Conservation (phyloP, 2,113 vertebrate species). For the Antigone vipio region DNA sequence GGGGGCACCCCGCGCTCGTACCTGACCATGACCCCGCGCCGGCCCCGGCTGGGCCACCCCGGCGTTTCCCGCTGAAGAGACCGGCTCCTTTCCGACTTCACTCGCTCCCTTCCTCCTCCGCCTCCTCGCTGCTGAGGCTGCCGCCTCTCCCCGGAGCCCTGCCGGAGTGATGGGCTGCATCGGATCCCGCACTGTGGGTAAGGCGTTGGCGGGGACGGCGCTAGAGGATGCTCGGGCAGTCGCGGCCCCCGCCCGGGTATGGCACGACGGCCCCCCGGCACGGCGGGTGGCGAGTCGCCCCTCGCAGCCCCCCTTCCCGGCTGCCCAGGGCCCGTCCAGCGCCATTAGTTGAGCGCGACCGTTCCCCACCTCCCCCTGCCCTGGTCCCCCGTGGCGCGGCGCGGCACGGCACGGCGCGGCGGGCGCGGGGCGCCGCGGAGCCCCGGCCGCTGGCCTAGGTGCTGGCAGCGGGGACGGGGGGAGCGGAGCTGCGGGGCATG, state of each 20-base stretch:
- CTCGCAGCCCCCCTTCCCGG: background rate
- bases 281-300: background rate
- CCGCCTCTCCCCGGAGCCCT: slow-evolving; percentile 27
- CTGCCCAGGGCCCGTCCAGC: background rate
- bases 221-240: background rate
- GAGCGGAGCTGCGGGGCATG: background rate
- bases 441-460: slow-evolving; percentile 6
- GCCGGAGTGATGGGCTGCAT: slow-evolving; percentile 79
- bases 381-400: background rate
- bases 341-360: background rate
- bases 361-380: background rate
- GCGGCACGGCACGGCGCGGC: background rate
- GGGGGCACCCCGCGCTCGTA: slow-evolving; percentile 5
- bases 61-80: slow-evolving; percentile 48
- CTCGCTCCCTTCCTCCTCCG: background rate
- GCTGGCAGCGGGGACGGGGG: background rate
- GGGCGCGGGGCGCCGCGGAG: background rate
- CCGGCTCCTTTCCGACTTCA: background rate
- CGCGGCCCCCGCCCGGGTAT: background rate
- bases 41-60: slow-evolving; percentile 27
- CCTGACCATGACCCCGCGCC: slow-evolving; percentile 18
- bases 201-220: slow-evolving; percentile 59
- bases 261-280: background rate
- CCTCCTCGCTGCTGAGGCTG: background rate
- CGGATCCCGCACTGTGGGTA: slow-evolving; percentile 81